phyloP scores from a whole-genome alignment of 2,113 vertebrate genomes.

The Chaetodon trifascialis region DNA sequence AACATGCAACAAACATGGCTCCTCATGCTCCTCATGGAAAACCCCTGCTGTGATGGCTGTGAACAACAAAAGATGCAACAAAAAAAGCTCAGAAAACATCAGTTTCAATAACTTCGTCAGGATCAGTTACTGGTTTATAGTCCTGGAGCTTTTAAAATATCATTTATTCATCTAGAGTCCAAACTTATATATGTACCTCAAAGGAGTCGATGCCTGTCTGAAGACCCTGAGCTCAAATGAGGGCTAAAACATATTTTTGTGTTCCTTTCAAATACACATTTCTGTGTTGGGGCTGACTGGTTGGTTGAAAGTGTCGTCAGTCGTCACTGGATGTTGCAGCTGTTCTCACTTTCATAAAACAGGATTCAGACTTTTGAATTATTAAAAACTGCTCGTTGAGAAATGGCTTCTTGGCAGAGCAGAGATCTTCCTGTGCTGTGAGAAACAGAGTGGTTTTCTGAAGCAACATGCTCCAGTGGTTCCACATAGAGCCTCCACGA shows the following conservation, averaged over 20 bases:
- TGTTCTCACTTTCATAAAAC: background rate
- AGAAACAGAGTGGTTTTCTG: background rate
- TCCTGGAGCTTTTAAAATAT: background rate
- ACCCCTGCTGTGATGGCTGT: background rate
- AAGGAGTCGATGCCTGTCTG: too few relatives aligned
- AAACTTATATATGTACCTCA: background rate
- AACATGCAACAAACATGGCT: background rate
- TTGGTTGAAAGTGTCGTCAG: background rate
- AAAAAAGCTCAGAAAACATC: background rate
- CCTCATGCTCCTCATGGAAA: background rate
- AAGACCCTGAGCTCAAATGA: too few relatives aligned
- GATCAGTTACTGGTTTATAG: background rate
- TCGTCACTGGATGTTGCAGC: background rate
- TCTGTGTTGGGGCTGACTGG: background rate
- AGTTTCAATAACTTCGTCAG: background rate
- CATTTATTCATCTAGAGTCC: background rate
- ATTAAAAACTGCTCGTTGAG: background rate
- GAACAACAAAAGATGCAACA: background rate
- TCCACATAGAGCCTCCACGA: background rate
- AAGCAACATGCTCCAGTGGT: background rate
- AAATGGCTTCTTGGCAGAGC: background rate
- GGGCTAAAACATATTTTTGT: background rate
- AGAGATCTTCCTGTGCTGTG: background rate
- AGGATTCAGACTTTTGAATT: background rate
- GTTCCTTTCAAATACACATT: background rate